phyloP scores from a whole-genome alignment of 2,113 vertebrate genomes.

The Thinocorus orbignyianus region DNA sequence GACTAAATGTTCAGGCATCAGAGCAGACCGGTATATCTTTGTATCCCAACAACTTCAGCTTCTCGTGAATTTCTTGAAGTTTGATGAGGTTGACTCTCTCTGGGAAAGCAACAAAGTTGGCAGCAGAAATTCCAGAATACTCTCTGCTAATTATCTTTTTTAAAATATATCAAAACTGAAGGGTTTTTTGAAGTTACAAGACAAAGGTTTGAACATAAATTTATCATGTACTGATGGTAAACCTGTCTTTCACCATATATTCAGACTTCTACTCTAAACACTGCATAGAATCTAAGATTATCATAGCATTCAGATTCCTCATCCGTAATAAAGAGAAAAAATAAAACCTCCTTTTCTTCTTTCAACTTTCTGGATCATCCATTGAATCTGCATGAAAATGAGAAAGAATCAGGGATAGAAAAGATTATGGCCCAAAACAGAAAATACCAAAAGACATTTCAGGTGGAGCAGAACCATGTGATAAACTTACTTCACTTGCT shows the following conservation, averaged over 20 bases:
- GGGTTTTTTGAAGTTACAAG: neutral
- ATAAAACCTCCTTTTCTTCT: neutral
- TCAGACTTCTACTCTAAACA: neutral
- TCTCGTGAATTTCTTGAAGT: neutral
- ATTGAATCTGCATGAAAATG: neutral
- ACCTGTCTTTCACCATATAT: neutral
- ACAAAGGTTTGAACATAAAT: neutral
- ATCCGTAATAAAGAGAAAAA: neutral
- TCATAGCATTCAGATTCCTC: neutral
- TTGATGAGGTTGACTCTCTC: neutral
- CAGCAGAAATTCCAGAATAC: neutral
- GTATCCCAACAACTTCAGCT: neutral
- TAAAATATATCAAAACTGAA: fast-evolving
- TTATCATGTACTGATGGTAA: neutral
- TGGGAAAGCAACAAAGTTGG: neutral
- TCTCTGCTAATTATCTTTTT: neutral
- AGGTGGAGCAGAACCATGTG: fast-evolving
- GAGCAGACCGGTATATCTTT: neutral
- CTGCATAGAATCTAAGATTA: neutral
- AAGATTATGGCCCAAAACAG: neutral
- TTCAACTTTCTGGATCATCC: neutral
- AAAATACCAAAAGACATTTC: neutral
- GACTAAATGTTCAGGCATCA: neutral
- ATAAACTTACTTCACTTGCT: neutral
- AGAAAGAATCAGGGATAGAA: neutral